These are phyloP conservation scores for Neelides folsomi DNA, from an alignment of 2,888 invertebrate genomes.

Conservation along the genomic window DNA sequence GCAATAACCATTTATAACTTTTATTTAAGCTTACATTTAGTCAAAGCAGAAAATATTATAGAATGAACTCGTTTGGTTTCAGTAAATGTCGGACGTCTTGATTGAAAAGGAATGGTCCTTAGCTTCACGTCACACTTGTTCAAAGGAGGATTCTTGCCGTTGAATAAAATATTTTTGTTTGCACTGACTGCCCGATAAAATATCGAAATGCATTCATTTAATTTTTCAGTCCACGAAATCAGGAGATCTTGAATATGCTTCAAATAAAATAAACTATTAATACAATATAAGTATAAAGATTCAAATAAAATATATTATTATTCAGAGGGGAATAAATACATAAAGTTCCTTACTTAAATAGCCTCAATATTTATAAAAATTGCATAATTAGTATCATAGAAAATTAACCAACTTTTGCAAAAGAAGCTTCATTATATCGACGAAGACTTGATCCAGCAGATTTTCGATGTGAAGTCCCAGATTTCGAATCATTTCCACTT, in stretches of 20 bases:
- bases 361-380: not conserved
- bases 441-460: slow-evolving; percentile 69
- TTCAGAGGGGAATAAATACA: not conserved
- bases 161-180: slow-evolving; percentile 59
- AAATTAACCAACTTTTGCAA: slow-evolving; percentile 47
- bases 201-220: slow-evolving; percentile 54
- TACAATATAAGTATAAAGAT: not conserved
- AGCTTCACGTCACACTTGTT: slow-evolving; percentile 50
- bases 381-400: not conserved
- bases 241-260: slow-evolving; percentile 65
- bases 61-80: slow-evolving; percentile 64
- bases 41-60: slow-evolving; percentile 42
- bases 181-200: slow-evolving; percentile 64
- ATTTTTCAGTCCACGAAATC: slow-evolving; percentile 51
- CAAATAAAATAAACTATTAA: slow-evolving; percentile 33
- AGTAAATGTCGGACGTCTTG: slow-evolving; percentile 62
- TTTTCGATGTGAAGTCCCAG: slow-evolving; percentile 47
- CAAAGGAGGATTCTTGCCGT: slow-evolving; percentile 56
- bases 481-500: slow-evolving; percentile 49
- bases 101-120: slow-evolving; percentile 64
- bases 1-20: too few species aligned
- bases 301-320: not conserved
- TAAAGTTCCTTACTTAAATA: too few species aligned
- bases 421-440: slow-evolving; percentile 63
- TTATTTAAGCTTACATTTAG: too few species aligned